Evolutionary conservation across 2,113 vertebrate genomes (phyloP).

Genomic region (Corydoras sp.): DNA sequence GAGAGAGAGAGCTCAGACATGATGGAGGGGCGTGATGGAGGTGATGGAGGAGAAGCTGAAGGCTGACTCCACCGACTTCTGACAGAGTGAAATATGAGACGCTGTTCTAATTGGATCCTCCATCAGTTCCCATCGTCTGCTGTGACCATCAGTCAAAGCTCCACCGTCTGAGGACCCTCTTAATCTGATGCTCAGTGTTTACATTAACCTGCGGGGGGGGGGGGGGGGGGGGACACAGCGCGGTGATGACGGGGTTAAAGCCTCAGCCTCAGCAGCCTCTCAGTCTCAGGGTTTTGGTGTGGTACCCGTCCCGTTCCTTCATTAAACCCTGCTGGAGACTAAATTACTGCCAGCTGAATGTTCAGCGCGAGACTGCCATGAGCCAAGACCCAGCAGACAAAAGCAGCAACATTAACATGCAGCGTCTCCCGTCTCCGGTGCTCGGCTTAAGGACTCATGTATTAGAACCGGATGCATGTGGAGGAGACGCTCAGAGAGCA

Average conservation of each 20-base stretch:
- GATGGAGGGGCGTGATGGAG: constrained; percentile 22
- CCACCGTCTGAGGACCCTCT: no score
- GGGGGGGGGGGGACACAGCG: no score
- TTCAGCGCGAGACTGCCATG: constrained; percentile 3
- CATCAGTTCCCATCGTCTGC: no score
- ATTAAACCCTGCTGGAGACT: no score
- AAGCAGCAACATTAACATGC: constrained; percentile 53
- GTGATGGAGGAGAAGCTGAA: not conserved
- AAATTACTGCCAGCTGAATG: no score
- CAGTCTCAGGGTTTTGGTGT: no score
- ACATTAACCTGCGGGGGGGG: no score
- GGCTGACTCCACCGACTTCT: constrained; percentile 15
- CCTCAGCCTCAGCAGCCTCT: no score
- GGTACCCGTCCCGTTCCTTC: no score
- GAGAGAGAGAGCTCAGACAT: constrained; percentile 18
- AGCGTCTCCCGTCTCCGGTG: constrained; percentile 43
- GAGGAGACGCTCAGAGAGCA: constrained; percentile 33
- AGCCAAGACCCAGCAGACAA: constrained; percentile 46
- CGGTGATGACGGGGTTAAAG: no score
- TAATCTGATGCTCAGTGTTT: no score
- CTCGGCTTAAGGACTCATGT: constrained; percentile 42
- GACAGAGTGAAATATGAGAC: constrained; percentile 37
- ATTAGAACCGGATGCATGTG: constrained; percentile 38
- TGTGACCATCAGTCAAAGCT: not conserved
- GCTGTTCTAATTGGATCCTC: not conserved